Evolutionary conservation across 2,888 invertebrate genomes (phyloP).

Genomic region (Galeruca laticollis): DNA sequence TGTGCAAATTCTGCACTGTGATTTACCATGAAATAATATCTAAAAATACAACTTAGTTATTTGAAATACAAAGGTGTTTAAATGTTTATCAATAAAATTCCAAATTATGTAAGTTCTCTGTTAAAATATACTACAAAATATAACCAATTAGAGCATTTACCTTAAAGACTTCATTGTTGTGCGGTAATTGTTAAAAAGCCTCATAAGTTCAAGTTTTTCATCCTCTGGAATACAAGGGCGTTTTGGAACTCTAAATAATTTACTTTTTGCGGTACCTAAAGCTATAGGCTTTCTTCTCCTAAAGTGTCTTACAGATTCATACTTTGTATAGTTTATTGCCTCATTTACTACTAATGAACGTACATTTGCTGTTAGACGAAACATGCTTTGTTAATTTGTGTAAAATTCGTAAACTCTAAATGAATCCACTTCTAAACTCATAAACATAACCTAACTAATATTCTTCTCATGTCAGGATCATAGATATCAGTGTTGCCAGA

Average conservation of each 20-base stretch:
- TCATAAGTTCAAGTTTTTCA: conserved; percentile 75
- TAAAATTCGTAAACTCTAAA: not conserved
- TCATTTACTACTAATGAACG: conserved; percentile 17
- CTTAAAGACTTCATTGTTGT: conserved; percentile 68
- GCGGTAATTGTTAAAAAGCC: conserved; percentile 79
- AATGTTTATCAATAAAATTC: too few relatives aligned
- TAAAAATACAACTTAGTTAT: conserved; percentile 45
- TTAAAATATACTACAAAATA: too few relatives aligned
- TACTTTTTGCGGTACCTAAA: conserved; percentile 84
- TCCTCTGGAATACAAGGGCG: conserved; percentile 72
- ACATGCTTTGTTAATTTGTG: conserved; percentile 13
- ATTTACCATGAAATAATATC: conserved; percentile 52
- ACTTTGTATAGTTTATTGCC: conserved; percentile 36
- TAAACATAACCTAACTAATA: not conserved
- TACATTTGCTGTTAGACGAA: conserved; percentile 16
- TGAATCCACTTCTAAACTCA: not conserved
- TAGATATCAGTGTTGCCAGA: too few relatives aligned
- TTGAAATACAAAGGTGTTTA: too few relatives aligned
- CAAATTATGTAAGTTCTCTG: too few relatives aligned
- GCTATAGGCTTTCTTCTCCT: conserved; percentile 86
- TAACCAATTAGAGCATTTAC: conserved; percentile 20
- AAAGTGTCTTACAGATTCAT: conserved; percentile 67
- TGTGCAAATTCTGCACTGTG: conserved; percentile 53
- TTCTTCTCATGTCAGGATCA: too few relatives aligned
- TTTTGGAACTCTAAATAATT: conserved; percentile 78